These are phyloP conservation scores for Sebastes minor DNA, from an alignment of 2,797 vertebrate genomes.

Conservation along the genomic window DNA sequence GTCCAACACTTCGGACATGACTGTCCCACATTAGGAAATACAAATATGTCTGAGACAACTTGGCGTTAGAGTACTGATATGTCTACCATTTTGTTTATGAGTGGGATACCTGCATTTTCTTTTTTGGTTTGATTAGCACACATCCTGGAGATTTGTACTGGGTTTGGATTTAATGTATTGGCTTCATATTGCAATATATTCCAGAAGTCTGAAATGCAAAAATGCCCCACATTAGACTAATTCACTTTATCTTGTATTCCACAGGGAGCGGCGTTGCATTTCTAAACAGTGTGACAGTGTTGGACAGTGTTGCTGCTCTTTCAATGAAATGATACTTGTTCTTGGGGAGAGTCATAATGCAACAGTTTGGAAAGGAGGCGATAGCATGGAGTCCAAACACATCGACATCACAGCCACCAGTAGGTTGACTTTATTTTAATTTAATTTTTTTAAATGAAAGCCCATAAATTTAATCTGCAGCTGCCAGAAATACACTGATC, in stretches of 20 bases:
- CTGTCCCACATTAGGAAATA: no score
- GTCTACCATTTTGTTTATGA: no score
- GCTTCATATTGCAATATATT: no score
- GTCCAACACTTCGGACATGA: no score
- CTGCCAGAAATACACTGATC: neutral
- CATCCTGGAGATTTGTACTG: no score
- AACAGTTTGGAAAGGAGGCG: neutral
- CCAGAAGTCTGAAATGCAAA: no score
- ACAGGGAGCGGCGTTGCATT: neutral
- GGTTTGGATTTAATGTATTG: no score
- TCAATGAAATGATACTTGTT: rapidly evolving
- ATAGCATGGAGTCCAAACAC: neutral
- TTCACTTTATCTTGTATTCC: neutral
- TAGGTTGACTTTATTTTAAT: conserved; percentile 25
- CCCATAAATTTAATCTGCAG: neutral
- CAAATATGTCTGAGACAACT: no score
- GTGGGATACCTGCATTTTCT: no score
- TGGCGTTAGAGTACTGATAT: no score
- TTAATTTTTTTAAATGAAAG: neutral
- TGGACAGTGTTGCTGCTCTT: conserved; percentile 37
- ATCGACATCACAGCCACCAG: rapidly evolving
- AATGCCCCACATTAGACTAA: no score
- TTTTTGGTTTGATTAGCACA: no score
- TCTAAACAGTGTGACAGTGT: neutral
- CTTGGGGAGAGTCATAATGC: rapidly evolving